These are phyloP conservation scores for Xiphophorus birchmanni DNA, from an alignment of 2,797 vertebrate genomes.

Conservation along the genomic window DNA sequence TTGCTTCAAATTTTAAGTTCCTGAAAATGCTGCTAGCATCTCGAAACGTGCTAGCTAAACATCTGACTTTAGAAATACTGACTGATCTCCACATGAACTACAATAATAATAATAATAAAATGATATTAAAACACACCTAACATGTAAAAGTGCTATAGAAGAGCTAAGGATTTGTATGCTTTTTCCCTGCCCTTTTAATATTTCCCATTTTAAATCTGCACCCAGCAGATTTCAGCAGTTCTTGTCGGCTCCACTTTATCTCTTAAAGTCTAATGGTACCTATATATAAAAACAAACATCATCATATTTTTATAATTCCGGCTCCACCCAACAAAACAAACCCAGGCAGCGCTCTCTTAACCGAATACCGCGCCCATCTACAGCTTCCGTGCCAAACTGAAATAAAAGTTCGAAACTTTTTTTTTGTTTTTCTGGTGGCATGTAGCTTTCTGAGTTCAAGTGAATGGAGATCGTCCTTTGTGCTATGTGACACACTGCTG, in stretches of 20 bases:
- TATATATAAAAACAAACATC: background rate
- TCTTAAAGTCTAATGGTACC: background rate
- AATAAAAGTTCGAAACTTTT: constrained; percentile 14
- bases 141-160: background rate
- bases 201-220: background rate
- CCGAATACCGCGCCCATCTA: background rate
- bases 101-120: too few relatives aligned
- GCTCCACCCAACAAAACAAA: background rate
- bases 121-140: too few relatives aligned
- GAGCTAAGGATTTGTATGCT: background rate
- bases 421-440: background rate
- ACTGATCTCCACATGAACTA: background rate
- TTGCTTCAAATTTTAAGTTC: background rate
- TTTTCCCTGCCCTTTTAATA: background rate
- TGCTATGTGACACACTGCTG: constrained; percentile 31
- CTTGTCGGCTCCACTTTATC: background rate
- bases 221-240: background rate
- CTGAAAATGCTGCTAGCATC: background rate
- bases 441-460: constrained; percentile 13
- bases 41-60: background rate
- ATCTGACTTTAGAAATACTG: background rate
- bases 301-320: background rate
- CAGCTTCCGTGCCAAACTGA: constrained; percentile 2
- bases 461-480: background rate
- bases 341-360: background rate